Evolutionary conservation across 2,888 invertebrate genomes (phyloP).

Genomic region (Parnassius glacialis): DNA sequence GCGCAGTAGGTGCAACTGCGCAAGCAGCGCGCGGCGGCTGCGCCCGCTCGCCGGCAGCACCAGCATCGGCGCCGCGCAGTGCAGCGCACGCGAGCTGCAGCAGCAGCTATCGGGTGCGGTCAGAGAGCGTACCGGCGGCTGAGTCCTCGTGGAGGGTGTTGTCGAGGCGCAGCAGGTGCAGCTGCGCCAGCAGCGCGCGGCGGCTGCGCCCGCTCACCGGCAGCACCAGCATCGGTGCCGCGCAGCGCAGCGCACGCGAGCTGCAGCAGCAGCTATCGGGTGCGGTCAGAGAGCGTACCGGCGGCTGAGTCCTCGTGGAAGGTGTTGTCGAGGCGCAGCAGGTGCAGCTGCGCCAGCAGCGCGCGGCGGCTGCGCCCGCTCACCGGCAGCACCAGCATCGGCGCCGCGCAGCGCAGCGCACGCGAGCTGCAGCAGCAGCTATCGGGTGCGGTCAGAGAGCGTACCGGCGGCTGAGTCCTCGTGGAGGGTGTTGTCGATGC

Average conservation of each 20-base stretch:
- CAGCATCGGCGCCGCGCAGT: too few relatives aligned
- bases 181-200: constrained; percentile 86
- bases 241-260: constrained; percentile 46
- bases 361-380: constrained; percentile 87
- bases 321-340: constrained; percentile 87
- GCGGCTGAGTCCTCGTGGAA: constrained; percentile 81
- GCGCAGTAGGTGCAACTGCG: too few relatives aligned
- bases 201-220: constrained; percentile 89
- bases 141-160: constrained; percentile 85
- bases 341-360: constrained; percentile 89
- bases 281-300: constrained; percentile 55
- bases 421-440: constrained; percentile 29
- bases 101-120: constrained; percentile 85
- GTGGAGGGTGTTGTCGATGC: constrained; percentile 66
- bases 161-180: constrained; percentile 87
- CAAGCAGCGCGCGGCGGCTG: too few relatives aligned
- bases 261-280: too few relatives aligned
- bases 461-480: too few relatives aligned
- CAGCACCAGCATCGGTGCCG: constrained; percentile 88
- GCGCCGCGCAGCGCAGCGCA: constrained; percentile 51
- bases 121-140: too few relatives aligned
- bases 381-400: constrained; percentile 93
- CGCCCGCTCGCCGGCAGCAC: too few relatives aligned
- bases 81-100: too few relatives aligned
- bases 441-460: too few relatives aligned